phyloP scores from a whole-genome alignment of 2,888 invertebrate genomes.

The Idaea dimidiata region DNA sequence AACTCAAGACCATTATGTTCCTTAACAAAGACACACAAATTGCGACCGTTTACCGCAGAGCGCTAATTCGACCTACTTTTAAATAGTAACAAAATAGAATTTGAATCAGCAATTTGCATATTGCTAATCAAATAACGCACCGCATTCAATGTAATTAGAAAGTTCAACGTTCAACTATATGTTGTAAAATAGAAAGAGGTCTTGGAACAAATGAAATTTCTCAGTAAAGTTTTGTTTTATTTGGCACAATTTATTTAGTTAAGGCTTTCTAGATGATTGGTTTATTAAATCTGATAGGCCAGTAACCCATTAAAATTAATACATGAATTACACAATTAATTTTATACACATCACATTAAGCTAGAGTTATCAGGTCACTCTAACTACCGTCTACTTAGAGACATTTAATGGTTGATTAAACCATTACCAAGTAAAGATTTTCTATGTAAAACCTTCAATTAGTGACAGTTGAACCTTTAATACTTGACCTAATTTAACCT shows the following conservation, averaged over 20 bases:
- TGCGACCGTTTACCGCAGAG: constrained; percentile 48
- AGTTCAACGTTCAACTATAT: constrained; percentile 42
- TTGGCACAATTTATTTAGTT: neutral
- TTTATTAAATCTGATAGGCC: no score
- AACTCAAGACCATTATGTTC: constrained; percentile 21
- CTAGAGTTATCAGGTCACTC: no score
- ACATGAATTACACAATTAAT: no score
- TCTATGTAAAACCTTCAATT: no score
- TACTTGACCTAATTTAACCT: no score
- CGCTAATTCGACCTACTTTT: constrained; percentile 38
- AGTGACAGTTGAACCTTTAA: no score
- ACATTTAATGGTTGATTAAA: no score
- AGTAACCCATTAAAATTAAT: no score
- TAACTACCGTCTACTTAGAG: no score
- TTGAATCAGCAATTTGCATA: constrained; percentile 64
- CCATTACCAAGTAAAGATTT: no score
- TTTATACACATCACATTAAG: no score
- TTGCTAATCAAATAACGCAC: constrained; percentile 53
- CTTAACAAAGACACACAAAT: constrained; percentile 42
- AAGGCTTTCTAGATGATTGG: no score
- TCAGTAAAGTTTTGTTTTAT: neutral
- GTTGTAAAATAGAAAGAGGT: constrained; percentile 31
- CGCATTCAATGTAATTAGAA: constrained; percentile 52
- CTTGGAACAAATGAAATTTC: constrained; percentile 18
- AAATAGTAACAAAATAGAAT: constrained; percentile 59